Conservation (phyloP, 2,113 vertebrate species). For the Neodon shergylaensis region DNA sequence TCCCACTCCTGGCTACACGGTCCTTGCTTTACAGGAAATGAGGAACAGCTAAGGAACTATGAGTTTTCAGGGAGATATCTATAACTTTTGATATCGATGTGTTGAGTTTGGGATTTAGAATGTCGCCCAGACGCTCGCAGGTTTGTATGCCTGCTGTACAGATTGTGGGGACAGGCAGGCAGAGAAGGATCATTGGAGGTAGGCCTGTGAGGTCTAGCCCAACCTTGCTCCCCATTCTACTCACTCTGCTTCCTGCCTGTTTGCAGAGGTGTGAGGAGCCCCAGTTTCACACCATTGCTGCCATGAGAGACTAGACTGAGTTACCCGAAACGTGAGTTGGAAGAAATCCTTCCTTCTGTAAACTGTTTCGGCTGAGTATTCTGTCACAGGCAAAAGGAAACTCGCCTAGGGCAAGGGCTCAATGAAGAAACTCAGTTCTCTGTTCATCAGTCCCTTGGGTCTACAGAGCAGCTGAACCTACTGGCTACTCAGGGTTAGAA, state of each 20-base stretch:
- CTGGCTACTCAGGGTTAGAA: background rate
- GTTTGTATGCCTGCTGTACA: background rate
- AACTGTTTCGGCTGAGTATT: background rate
- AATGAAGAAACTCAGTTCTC: background rate
- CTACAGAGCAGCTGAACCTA: background rate
- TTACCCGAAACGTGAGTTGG: background rate
- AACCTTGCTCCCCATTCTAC: background rate
- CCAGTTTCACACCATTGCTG: background rate
- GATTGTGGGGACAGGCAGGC: background rate
- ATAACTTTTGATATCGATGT: background rate
- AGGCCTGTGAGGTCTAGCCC: background rate
- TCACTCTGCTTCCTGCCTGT: background rate
- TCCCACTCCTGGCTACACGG: background rate
- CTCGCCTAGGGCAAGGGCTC: background rate
- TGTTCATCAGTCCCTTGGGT: background rate
- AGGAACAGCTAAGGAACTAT: background rate
- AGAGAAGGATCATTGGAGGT: background rate
- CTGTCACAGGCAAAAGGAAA: background rate
- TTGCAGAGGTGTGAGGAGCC: background rate
- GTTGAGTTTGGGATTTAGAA: background rate
- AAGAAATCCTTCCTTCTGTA: background rate
- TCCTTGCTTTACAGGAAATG: background rate
- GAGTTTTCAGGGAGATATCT: background rate
- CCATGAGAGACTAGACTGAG: background rate
- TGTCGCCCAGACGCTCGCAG: no score